Evolutionary conservation across 2,888 invertebrate genomes (phyloP), one percentile per base, ranked within the genome.

Genomic region (Spisula solida): DNA sequence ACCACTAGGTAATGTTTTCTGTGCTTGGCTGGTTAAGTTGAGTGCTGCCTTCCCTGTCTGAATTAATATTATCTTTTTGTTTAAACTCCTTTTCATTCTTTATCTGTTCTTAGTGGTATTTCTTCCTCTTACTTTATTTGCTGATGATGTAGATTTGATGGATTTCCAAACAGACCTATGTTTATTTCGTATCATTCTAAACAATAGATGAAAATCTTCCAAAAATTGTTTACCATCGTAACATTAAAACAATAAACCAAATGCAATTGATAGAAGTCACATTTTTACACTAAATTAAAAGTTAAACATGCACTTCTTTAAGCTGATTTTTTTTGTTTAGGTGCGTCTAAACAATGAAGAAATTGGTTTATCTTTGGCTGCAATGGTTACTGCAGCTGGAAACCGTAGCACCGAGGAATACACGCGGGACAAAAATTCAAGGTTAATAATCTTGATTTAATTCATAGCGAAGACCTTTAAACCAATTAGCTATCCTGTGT

Each of bases 391-490:
- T 66, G 25, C 56, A 56, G 6, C 18, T 56, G 5, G 41, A 41
- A 41, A 8, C 41, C 41, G n/a, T n/a, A 56, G 25, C n/a, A 66
- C 60, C 6, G 60, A 66, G 25, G 51, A 51, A 16, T 51, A 16
- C 51, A 51, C 1, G 51, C 12, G 51, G 60, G 60, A 66, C 25
- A 25, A 10, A 66, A 25, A 66, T 25, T n/a, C n/a, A 25, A 66
- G n/a, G 60, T 66, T 66, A 66, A 66, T 25, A 18, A 56, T n/a
- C 10, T 25, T 66, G 25, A 66, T 66, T 66, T 25, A 66, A 66
- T 66, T 66, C 25, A 66, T 66, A n/a, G 10, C 25, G 8, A 66
- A 66, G 60, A 66, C 60, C 60, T 66, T 66, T 66, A 66, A 66
- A 66, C 60, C n/a, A 66, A 66, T 66, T 25, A 66, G 60, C 10